A percentile compares a stretch with the other conserved stretches of the same genome.
These are phyloP conservation scores for Heterohyrax brucei DNA, from an alignment of 2,797 vertebrate species.

Conservation along the genomic window DNA sequence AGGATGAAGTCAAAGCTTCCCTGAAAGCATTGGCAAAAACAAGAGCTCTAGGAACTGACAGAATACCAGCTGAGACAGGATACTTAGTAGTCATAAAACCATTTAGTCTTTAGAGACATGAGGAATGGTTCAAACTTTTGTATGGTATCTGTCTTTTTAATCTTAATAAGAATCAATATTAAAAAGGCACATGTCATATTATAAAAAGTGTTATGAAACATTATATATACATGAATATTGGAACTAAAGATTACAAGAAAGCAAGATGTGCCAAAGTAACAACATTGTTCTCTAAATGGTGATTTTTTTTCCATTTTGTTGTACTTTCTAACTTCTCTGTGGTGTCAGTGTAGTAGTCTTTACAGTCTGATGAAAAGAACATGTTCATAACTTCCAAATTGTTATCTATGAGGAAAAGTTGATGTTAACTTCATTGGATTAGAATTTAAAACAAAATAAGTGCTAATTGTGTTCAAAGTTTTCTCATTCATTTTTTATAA, in stretches of 20 bases:
- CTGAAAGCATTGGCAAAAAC: too few relatives aligned
- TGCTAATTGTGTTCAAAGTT: not conserved
- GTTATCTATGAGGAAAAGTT: not conserved
- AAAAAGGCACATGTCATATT: not conserved
- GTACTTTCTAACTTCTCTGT: not conserved
- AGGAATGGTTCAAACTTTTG: not conserved
- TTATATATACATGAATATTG: not conserved
- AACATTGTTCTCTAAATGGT: constrained; percentile 5
- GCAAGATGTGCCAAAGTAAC: not conserved
- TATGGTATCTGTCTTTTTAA: not conserved
- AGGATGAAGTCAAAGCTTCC: too few relatives aligned
- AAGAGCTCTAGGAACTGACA: too few relatives aligned
- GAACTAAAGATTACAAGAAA: not conserved
- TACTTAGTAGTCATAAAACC: not conserved
- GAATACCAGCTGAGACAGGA: too few relatives aligned
- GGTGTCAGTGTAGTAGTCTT: not conserved
- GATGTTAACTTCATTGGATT: not conserved
- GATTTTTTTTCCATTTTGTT: not conserved
- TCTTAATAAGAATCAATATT: not conserved
- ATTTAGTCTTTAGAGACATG: not conserved
- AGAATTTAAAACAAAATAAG: constrained; percentile 34
- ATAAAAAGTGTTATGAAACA: not conserved
- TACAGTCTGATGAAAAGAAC: not conserved
- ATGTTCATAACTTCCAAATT: not conserved
- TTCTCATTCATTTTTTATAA: not conserved